These are phyloP conservation scores for Eumeta japonica DNA, from an alignment of 1,140 invertebrate genomes.

Conservation along the genomic window DNA sequence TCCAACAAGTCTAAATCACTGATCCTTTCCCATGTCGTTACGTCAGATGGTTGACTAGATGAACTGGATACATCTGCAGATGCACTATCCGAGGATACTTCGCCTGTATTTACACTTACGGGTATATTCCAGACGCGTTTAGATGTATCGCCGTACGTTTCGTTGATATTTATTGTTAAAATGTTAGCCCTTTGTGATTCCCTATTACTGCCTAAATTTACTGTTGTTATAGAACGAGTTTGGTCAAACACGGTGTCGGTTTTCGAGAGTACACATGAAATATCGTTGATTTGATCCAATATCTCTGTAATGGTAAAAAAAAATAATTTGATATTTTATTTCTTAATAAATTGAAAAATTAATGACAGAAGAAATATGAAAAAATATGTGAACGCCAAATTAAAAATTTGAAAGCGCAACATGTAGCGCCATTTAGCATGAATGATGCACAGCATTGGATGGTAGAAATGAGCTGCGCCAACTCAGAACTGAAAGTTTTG, in stretches of 20 bases:
- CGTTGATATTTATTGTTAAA: slow-evolving; percentile 28
- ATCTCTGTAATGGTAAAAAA: too few species aligned
- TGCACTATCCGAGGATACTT: slow-evolving; percentile 15
- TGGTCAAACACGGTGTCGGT: not conserved
- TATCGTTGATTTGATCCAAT: slow-evolving; percentile 43
- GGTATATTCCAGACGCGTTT: slow-evolving; percentile 38
- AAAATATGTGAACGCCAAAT: too few species aligned
- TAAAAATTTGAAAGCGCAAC: too few species aligned
- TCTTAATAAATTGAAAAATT: slow-evolving; percentile 18
- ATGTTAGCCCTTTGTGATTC: slow-evolving; percentile 21
- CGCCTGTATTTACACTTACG: slow-evolving; percentile 16
- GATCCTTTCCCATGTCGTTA: slow-evolving; percentile 46
- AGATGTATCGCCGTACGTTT: slow-evolving; percentile 19
- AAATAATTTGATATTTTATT: too few species aligned
- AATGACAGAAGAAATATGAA: slow-evolving; percentile 2
- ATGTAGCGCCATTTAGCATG: too few species aligned
- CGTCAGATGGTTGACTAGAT: slow-evolving; percentile 24
- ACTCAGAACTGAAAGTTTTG: too few species aligned
- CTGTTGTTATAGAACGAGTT: not conserved
- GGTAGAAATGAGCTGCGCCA: too few species aligned
- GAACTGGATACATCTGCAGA: slow-evolving; percentile 10
- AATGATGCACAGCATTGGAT: too few species aligned
- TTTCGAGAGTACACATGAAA: slow-evolving; percentile 21
- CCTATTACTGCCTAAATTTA: slow-evolving; percentile 4
- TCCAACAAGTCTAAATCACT: slow-evolving; percentile 47